These are phyloP conservation scores for Trichomycterus rosablanca DNA, from an alignment of 2,113 vertebrate species.

Conservation along the genomic window DNA sequence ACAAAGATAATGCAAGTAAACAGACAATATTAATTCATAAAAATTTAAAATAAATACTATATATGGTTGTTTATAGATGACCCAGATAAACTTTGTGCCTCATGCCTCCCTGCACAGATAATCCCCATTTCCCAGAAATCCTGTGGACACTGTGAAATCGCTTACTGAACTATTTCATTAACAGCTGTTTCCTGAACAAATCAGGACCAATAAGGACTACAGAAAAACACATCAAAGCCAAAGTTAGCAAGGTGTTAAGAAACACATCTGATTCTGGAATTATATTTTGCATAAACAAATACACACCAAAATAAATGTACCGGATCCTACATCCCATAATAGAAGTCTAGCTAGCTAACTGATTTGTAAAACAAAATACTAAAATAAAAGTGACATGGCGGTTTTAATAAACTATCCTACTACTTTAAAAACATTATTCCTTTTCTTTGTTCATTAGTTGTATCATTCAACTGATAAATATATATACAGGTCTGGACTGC, in stretches of 20 bases:
- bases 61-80: background rate
- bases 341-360: too few species aligned
- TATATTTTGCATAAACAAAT: background rate
- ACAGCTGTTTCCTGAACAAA: slow-evolving; percentile 31
- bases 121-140: slow-evolving; percentile 17
- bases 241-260: slow-evolving; percentile 16
- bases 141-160: slow-evolving; percentile 1
- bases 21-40: too few species aligned
- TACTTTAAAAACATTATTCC: too few species aligned
- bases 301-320: too few species aligned
- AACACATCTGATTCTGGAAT: background rate
- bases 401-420: too few species aligned
- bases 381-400: too few species aligned
- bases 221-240: background rate
- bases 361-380: too few species aligned
- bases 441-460: too few species aligned
- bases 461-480: too few species aligned
- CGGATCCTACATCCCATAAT: too few species aligned
- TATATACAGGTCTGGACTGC: too few species aligned
- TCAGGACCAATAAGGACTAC: background rate
- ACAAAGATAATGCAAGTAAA: too few species aligned
- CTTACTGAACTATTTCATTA: slow-evolving; percentile 12
- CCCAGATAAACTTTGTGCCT: background rate
- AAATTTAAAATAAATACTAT: background rate
- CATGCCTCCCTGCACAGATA: slow-evolving; percentile 5